These are phyloP conservation scores for Bucorvus abyssinicus DNA, from an alignment of 2,797 vertebrate genomes.

Conservation along the genomic window DNA sequence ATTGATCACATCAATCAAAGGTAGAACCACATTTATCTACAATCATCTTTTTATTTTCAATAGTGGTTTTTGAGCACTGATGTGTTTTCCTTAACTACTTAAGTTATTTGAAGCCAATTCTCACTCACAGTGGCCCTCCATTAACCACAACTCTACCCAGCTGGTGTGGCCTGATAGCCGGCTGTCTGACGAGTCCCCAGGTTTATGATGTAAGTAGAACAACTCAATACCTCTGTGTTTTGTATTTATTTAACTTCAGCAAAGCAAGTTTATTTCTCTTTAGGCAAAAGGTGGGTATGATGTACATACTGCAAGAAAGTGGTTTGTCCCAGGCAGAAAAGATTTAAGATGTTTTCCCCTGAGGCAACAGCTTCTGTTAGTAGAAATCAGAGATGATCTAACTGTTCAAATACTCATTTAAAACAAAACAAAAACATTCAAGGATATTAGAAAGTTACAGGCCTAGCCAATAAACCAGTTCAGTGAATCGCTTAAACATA, in stretches of 20 bases:
- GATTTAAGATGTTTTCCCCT: not conserved
- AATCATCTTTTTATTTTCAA: not conserved
- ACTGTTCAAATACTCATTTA: not conserved
- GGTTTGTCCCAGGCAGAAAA: not conserved
- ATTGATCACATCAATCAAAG: not conserved
- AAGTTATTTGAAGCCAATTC: conserved; percentile 95
- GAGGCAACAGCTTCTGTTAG: not conserved
- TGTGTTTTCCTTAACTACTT: conserved; percentile 69
- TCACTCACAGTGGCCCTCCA: conserved; percentile 95
- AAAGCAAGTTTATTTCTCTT: not conserved
- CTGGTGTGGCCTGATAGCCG: conserved; percentile 92
- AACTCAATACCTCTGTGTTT: not conserved
- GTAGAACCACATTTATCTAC: not conserved
- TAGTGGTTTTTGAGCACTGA: not conserved
- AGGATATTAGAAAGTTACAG: not conserved
- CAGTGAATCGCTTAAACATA: not conserved
- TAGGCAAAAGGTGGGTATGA: not conserved
- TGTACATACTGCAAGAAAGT: not conserved
- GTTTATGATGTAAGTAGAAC: conserved; percentile 89
- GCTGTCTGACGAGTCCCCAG: conserved; percentile 91
- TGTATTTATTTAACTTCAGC: not conserved
- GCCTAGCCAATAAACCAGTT: not conserved
- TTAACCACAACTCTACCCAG: conserved; percentile 90
- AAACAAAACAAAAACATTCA: not conserved
- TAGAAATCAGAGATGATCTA: not conserved